phyloP scores from a whole-genome alignment of 64 coral and sea anemone species.

The Pocillopora verrucosa region DNA sequence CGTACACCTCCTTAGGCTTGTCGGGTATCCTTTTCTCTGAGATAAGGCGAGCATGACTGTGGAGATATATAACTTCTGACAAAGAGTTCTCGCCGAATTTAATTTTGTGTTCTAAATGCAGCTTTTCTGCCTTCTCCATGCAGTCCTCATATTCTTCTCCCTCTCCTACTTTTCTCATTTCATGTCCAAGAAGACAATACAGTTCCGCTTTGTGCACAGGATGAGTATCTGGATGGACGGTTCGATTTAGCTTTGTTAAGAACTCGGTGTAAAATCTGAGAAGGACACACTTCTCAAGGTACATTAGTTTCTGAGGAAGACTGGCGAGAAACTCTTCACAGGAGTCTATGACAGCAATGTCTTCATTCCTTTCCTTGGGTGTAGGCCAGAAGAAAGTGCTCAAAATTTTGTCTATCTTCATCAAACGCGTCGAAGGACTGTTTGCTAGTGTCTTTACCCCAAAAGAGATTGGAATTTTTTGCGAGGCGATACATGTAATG shows the following conservation, averaged over 20 bases:
- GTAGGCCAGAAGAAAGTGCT: slow-evolving; percentile 34
- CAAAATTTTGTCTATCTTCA: slow-evolving; percentile 46
- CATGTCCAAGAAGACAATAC: slow-evolving; percentile 37
- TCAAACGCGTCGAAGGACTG: slow-evolving; percentile 14
- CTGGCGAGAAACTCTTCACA: background rate
- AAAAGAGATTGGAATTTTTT: slow-evolving; percentile 10
- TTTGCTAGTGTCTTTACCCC: slow-evolving; percentile 39
- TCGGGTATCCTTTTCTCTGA: background rate
- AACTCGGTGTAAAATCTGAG: background rate
- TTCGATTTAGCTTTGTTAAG: background rate
- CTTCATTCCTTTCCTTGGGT: background rate
- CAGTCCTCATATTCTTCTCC: background rate
- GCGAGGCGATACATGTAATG: slow-evolving; percentile 20
- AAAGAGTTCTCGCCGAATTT: background rate
- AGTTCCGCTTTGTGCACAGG: background rate
- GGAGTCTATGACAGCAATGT: background rate
- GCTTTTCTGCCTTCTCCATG: slow-evolving; percentile 5
- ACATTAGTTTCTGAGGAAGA: slow-evolving; percentile 6
- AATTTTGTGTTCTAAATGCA: background rate
- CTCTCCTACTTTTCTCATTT: slow-evolving; percentile 28
- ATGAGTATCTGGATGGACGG: background rate
- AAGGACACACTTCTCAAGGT: slow-evolving; percentile 21
- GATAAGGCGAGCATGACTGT: slow-evolving; percentile 33
- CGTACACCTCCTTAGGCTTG: background rate
- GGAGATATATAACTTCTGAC: slow-evolving; percentile 17